These are phyloP conservation scores for Trachelus tabidus DNA, from an alignment of 2,888 invertebrate species.

Conservation along the genomic window DNA sequence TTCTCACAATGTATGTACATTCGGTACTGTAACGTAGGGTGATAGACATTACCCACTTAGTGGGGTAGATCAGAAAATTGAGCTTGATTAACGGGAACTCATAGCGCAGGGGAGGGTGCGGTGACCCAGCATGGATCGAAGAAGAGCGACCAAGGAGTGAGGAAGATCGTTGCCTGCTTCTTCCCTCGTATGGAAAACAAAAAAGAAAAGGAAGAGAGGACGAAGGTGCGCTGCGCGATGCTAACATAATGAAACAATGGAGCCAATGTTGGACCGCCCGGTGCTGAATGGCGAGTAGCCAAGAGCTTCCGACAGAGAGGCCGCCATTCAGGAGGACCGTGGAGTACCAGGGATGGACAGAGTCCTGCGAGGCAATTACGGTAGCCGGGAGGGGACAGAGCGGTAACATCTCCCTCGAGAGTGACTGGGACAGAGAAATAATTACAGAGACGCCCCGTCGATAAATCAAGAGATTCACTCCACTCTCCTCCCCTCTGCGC, in stretches of 20 bases:
- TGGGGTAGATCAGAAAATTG: not conserved
- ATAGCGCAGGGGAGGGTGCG: not conserved
- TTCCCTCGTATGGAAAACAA: not conserved
- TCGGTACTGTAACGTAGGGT: not conserved
- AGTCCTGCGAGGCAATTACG: slow-evolving; percentile 45
- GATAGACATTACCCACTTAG: not conserved
- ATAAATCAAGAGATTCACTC: slow-evolving; percentile 59
- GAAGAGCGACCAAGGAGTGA: not conserved
- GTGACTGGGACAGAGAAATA: slow-evolving; percentile 45
- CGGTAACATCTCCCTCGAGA: slow-evolving; percentile 14
- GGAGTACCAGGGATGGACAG: slow-evolving; percentile 37
- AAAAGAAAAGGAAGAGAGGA: not conserved
- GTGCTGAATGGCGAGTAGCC: slow-evolving; percentile 28
- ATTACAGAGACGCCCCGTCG: slow-evolving; percentile 63
- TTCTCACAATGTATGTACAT: not conserved
- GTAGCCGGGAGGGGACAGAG: slow-evolving; percentile 56
- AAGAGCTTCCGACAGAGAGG: slow-evolving; percentile 35
- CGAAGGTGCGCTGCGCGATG: slow-evolving; percentile 1
- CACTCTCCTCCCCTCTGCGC: slow-evolving; percentile 29
- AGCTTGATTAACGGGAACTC: not conserved
- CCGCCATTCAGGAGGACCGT: slow-evolving; percentile 42
- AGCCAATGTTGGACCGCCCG: slow-evolving; percentile 13
- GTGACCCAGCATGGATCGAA: not conserved
- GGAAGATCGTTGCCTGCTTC: not conserved
- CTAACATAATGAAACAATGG: slow-evolving; percentile 12